Conservation (phyloP, 2,113 vertebrate genomes). For the Carollia perspicillata region DNA sequence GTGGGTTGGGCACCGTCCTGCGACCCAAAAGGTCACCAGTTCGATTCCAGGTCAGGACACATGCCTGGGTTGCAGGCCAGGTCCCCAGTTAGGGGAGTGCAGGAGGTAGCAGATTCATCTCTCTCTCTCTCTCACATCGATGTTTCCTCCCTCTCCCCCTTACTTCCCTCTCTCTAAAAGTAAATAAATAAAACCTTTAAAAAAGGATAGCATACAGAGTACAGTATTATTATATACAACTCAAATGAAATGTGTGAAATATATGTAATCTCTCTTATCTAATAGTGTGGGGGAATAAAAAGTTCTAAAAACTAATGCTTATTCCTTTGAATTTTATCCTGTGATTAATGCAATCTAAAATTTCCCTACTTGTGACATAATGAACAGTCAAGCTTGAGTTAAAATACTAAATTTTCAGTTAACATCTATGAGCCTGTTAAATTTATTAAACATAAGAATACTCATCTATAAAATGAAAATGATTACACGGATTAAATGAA, state of each 20-base stretch:
- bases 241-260: not conserved
- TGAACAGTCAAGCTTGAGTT: not conserved
- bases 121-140: too few species aligned
- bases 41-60: too few species aligned
- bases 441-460: not conserved
- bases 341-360: not conserved
- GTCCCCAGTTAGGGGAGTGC: too few species aligned
- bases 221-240: not conserved
- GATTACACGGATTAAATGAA: not conserved
- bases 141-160: too few species aligned
- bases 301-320: not conserved
- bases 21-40: too few species aligned
- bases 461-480: not conserved
- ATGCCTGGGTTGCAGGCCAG: too few species aligned
- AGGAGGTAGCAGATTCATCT: too few species aligned
- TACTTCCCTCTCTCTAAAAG: too few species aligned
- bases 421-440: not conserved
- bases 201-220: not conserved
- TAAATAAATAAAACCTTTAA: too few species aligned
- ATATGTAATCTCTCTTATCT: not conserved
- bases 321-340: conserved; percentile 1
- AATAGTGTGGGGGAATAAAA: not conserved
- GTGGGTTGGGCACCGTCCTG: too few species aligned
- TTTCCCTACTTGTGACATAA: not conserved
- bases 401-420: not conserved